Conservation (phyloP, 2,797 vertebrate species). For the Buphagus erythrorhynchus region DNA sequence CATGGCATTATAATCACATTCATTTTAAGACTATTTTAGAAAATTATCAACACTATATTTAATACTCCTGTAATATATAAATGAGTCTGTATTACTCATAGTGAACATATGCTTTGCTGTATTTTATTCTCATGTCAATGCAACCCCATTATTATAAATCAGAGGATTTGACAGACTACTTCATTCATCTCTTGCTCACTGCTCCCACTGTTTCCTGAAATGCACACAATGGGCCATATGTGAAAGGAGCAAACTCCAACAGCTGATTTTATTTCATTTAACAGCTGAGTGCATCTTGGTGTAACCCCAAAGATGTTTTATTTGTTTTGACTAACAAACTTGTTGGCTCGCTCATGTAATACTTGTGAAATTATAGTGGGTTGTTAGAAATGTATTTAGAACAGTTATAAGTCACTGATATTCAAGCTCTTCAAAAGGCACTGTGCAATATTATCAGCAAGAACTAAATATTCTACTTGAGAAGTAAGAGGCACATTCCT, state of each 20-base stretch:
- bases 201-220: not conserved
- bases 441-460: not conserved
- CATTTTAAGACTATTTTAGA: not conserved
- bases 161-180: not conserved
- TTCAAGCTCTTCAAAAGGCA: slow-evolving; percentile 19
- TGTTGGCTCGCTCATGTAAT: not conserved
- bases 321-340: not conserved
- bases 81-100: slow-evolving; percentile 21
- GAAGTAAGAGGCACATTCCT: slow-evolving; percentile 39
- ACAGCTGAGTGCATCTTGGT: not conserved
- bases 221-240: not conserved
- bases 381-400: not conserved
- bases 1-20: not conserved
- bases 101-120: slow-evolving; percentile 6
- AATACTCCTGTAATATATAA: not conserved
- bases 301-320: not conserved
- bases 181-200: not conserved
- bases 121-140: slow-evolving; percentile 32
- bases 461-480: not conserved
- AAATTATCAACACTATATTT: slow-evolving; percentile 1
- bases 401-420: not conserved
- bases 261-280: not conserved
- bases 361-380: not conserved
- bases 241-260: not conserved
- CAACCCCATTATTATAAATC: slow-evolving; percentile 32